These are phyloP conservation scores for Graphium colonna DNA, from an alignment of 2,888 invertebrate species.

Conservation along the genomic window DNA sequence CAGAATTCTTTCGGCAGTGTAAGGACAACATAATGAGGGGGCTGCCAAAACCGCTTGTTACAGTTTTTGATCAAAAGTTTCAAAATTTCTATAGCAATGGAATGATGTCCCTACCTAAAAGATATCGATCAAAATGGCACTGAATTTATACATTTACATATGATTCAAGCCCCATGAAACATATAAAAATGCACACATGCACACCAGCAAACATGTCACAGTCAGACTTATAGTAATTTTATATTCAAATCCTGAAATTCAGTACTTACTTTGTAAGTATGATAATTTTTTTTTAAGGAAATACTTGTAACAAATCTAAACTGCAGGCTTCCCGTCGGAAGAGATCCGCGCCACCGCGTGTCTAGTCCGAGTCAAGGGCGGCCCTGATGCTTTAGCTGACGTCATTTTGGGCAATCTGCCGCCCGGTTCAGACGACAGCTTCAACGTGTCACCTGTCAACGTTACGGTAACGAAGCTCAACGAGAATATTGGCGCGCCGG, in stretches of 20 bases:
- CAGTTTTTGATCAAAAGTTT: too few species aligned
- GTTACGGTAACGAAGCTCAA: slow-evolving; percentile 55
- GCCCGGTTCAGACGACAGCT: slow-evolving; percentile 59
- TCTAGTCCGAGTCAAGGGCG: slow-evolving; percentile 51
- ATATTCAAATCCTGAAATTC: not conserved
- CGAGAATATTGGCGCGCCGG: slow-evolving; percentile 56
- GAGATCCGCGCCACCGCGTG: slow-evolving; percentile 53
- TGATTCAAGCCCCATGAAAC: not conserved
- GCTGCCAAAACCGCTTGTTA: too few species aligned
- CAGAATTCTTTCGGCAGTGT: too few species aligned
- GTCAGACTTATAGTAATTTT: not conserved
- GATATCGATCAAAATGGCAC: too few species aligned
- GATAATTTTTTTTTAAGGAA: too few species aligned
- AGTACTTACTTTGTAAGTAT: too few species aligned
- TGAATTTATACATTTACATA: too few species aligned
- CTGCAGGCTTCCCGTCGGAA: slow-evolving; percentile 51
- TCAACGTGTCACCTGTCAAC: slow-evolving; percentile 62
- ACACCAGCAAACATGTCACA: not conserved
- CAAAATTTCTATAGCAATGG: too few species aligned
- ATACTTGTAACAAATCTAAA: not conserved
- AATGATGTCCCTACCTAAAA: too few species aligned
- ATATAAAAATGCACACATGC: not conserved
- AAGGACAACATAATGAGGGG: too few species aligned
- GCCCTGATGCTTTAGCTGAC: slow-evolving; percentile 44
- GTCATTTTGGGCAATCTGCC: slow-evolving; percentile 56